These are phyloP conservation scores for Rhegmatorhina hoffmannsi DNA, from an alignment of 2,113 vertebrate genomes.

Conservation along the genomic window DNA sequence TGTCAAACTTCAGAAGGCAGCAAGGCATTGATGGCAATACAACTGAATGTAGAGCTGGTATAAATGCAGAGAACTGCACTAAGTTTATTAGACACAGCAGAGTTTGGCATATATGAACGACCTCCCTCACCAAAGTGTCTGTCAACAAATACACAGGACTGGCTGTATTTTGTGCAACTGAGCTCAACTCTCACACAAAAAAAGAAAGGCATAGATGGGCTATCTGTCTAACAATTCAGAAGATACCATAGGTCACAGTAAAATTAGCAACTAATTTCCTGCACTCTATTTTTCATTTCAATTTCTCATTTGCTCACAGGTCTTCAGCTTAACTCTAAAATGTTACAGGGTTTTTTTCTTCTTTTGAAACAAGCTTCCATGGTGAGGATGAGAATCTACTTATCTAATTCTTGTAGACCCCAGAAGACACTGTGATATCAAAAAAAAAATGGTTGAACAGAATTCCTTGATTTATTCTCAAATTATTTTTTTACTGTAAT, in stretches of 20 bases:
- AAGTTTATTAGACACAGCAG: not conserved
- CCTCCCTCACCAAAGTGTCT: not conserved
- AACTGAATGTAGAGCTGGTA: not conserved
- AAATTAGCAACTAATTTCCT: not conserved
- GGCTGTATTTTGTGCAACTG: not conserved
- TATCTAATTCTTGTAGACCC: not conserved
- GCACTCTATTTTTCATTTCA: not conserved
- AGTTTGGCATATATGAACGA: not conserved
- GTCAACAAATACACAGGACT: not conserved
- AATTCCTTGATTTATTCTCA: not conserved
- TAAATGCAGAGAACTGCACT: not conserved
- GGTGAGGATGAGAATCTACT: not conserved
- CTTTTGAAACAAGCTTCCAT: not conserved
- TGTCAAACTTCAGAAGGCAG: not conserved
- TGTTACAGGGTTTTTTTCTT: not conserved
- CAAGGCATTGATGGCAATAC: fast-evolving
- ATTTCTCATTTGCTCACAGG: not conserved
- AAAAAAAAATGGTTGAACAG: not conserved
- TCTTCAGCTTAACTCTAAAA: not conserved
- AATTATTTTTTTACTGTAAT: not conserved
- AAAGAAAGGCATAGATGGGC: not conserved
- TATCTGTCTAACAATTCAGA: not conserved
- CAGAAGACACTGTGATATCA: not conserved
- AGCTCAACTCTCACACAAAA: not conserved
- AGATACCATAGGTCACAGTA: not conserved